Conservation (phyloP, 2,113 vertebrate species). For the Bettongia penicillata region DNA sequence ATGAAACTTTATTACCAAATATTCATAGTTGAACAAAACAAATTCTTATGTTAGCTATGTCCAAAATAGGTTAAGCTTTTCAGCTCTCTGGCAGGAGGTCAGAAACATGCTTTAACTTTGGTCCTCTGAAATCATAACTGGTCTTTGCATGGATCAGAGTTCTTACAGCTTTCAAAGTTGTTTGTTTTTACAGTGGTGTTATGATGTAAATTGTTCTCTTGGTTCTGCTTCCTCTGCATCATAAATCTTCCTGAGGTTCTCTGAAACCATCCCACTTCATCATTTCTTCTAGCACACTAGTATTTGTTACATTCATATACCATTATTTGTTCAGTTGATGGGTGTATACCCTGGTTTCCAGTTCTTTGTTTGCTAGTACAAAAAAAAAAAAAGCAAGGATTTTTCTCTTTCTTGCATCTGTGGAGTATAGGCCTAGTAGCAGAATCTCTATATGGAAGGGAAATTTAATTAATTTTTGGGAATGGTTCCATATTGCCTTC, state of each 20-base stretch:
- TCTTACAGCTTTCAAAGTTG: background rate
- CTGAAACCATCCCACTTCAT: background rate
- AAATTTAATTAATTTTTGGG: background rate
- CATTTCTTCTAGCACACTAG: background rate
- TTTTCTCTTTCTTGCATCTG: background rate
- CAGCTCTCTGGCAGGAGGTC: background rate
- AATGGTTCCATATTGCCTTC: background rate
- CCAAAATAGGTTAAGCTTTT: background rate
- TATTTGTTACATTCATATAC: background rate
- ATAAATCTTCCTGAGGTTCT: too few species aligned
- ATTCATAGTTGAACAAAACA: background rate
- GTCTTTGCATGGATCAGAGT: background rate
- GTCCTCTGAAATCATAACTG: background rate
- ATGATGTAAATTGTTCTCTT: background rate
- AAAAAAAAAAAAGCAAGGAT: too few species aligned
- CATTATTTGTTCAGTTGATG: background rate
- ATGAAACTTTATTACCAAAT: background rate
- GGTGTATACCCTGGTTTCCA: too few species aligned
- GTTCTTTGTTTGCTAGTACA: too few species aligned
- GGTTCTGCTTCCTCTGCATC: background rate
- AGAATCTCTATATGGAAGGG: background rate
- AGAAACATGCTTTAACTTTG: background rate
- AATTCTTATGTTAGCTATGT: background rate
- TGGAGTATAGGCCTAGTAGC: background rate
- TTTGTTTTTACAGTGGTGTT: background rate